phyloP scores from a whole-genome alignment of 2,797 vertebrate genomes.

The Hirundo rustica region DNA sequence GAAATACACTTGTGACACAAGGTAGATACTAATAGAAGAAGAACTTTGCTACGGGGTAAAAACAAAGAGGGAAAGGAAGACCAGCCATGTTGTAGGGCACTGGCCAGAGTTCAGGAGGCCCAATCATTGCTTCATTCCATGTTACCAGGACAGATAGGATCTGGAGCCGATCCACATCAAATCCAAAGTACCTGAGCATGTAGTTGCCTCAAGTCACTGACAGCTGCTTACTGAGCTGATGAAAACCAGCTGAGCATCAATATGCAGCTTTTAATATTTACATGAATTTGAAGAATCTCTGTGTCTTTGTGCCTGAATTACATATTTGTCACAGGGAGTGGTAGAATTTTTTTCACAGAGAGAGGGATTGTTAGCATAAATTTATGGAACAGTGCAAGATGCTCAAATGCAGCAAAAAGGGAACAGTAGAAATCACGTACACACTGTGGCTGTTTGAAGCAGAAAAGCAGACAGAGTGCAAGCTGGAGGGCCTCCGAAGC shows the following conservation, averaged over 20 bases:
- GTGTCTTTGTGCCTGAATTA: neutral
- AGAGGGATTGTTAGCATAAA: neutral
- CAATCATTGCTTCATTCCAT: neutral
- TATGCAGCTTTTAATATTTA: neutral
- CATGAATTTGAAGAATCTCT: neutral
- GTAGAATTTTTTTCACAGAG: neutral
- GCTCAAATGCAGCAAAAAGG: neutral
- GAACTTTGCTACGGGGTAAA: neutral
- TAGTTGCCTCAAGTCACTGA: neutral
- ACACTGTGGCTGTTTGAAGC: neutral
- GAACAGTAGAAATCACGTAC: neutral
- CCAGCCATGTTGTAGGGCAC: fast-evolving
- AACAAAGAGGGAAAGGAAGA: neutral
- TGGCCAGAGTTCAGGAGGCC: neutral
- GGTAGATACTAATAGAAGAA: neutral
- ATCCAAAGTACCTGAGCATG: neutral
- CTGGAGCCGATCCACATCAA: neutral
- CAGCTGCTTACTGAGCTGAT: neutral
- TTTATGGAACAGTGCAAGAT: neutral
- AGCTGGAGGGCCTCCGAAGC: neutral
- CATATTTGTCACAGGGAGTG: neutral
- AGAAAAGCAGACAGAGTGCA: neutral
- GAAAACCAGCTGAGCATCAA: neutral
- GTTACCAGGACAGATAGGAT: neutral
- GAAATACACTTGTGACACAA: neutral